Conservation (phyloP, 2,888 invertebrate genomes). For the Chrysolina haemoptera region DNA sequence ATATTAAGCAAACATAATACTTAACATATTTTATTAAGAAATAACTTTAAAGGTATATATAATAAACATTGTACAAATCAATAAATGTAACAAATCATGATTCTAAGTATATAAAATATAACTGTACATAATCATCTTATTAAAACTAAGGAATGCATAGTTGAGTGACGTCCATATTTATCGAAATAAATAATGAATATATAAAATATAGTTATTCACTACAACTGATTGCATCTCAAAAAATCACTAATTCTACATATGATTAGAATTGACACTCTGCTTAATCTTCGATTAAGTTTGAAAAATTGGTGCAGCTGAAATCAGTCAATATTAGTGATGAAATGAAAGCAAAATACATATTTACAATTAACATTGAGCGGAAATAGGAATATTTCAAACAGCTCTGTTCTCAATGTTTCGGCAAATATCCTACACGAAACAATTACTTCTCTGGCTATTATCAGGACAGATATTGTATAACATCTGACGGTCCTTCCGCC, state of each 20-base stretch:
- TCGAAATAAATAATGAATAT: slow-evolving; percentile 40
- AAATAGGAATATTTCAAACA: too few species aligned
- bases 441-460: too few species aligned
- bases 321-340: slow-evolving; percentile 28
- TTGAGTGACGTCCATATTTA: slow-evolving; percentile 34
- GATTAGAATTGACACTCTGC: slow-evolving; percentile 58
- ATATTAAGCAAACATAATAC: slow-evolving; percentile 21
- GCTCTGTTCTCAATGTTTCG: too few species aligned
- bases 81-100: slow-evolving; percentile 55
- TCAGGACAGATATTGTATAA: too few species aligned
- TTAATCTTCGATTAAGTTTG: slow-evolving; percentile 39
- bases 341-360: neutral
- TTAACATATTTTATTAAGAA: slow-evolving; percentile 56
- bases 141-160: slow-evolving; percentile 38
- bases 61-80: slow-evolving; percentile 55
- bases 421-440: too few species aligned
- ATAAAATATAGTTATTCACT: slow-evolving; percentile 29
- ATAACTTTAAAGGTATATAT: slow-evolving; percentile 46
- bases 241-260: slow-evolving; percentile 30
- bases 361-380: neutral
- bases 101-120: slow-evolving; percentile 52
- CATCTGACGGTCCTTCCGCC: too few species aligned
- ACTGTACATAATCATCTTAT: slow-evolving; percentile 45
- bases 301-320: slow-evolving; percentile 27
- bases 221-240: slow-evolving; percentile 11